Conservation (phyloP, 2,888 invertebrate species). For the Leptinotarsa peninsularis region DNA sequence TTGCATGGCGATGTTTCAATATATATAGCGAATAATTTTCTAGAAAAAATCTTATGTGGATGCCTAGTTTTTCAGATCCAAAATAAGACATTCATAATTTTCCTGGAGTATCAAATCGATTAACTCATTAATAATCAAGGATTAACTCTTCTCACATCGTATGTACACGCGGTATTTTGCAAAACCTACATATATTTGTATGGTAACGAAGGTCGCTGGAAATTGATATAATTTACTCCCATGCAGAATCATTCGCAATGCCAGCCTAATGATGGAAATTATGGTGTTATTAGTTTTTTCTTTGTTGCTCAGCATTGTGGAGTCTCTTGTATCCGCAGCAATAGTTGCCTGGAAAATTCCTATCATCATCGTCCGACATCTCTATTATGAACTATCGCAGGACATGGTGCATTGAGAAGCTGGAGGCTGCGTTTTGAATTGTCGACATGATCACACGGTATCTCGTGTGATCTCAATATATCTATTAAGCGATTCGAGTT, state of each 20-base stretch:
- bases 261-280: slow-evolving; percentile 6
- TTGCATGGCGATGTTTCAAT: no score
- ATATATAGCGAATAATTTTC: no score
- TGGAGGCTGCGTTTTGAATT: not conserved
- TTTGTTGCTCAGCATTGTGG: slow-evolving; percentile 3
- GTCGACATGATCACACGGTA: not conserved
- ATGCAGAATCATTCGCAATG: slow-evolving; percentile 21
- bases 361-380: slow-evolving; percentile 7
- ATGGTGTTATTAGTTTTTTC: slow-evolving; percentile 15
- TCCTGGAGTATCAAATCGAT: not conserved
- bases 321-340: not conserved
- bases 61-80: no score
- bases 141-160: slow-evolving; percentile 3
- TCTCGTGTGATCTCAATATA: no score
- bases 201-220: slow-evolving; percentile 19
- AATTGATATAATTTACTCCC: slow-evolving; percentile 25
- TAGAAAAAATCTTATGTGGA: no score
- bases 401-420: not conserved
- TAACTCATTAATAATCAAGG: not conserved
- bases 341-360: not conserved
- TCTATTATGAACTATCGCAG: not conserved
- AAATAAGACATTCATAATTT: not conserved
- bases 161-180: slow-evolving; percentile 12
- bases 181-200: slow-evolving; percentile 12
- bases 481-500: no score